These are phyloP conservation scores for Pempheris klunzingeri DNA, from an alignment of 2,797 vertebrate species.

Conservation along the genomic window DNA sequence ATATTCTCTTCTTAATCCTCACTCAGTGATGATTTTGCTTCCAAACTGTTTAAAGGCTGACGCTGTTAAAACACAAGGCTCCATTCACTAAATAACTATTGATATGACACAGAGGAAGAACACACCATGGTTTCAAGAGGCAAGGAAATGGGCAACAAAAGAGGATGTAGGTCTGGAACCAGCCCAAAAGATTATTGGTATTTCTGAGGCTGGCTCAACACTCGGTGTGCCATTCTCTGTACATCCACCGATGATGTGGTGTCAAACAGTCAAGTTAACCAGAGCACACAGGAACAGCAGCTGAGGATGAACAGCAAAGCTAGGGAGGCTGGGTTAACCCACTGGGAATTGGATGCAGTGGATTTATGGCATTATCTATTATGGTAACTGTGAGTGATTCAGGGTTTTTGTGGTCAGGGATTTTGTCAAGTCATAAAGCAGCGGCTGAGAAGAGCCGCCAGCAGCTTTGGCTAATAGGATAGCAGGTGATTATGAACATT, in stretches of 20 bases:
- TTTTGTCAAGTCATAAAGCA: conserved; percentile 28
- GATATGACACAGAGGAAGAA: no score
- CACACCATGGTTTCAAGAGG: background rate
- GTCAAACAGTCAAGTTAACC: background rate
- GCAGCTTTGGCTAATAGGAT: conserved; percentile 18
- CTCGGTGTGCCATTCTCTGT: background rate
- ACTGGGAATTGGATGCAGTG: background rate
- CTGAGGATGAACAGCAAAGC: conserved; percentile 5
- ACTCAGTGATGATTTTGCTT: background rate
- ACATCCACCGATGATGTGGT: background rate
- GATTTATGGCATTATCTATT: conserved; percentile 20
- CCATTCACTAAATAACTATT: background rate
- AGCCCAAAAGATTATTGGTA: background rate
- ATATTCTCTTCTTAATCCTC: background rate
- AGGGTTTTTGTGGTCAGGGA: conserved; percentile 15
- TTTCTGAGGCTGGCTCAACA: background rate
- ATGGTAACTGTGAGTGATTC: conserved; percentile 23
- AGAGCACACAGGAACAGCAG: background rate
- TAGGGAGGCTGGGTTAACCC: background rate
- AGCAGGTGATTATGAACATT: conserved; percentile 22
- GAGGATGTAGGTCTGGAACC: background rate
- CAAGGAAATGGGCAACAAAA: conserved; percentile 6
- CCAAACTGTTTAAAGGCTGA: background rate
- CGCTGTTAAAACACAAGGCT: background rate
- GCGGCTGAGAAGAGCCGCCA: conserved; percentile 6